A percentile compares a stretch with the other conserved stretches of the same genome.
Evolutionary conservation across 2,113 vertebrate genomes (phyloP).

Genomic region (Camarhynchus parvulus): DNA sequence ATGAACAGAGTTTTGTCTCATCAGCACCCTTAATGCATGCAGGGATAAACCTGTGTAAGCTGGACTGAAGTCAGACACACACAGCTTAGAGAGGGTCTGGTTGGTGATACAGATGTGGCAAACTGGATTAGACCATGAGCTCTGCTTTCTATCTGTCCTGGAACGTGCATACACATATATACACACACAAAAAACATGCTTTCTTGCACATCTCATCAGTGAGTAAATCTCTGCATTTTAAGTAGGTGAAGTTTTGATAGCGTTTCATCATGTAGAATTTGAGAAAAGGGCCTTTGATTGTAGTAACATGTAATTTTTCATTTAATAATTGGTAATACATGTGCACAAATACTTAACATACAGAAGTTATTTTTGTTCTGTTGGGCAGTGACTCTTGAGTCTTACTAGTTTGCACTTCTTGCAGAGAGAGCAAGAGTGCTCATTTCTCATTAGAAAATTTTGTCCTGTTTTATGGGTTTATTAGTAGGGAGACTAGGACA

Average conservation of each 20-base stretch:
- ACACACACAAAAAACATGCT: too few species aligned
- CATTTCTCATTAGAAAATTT: neutral
- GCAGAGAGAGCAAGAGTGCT: neutral
- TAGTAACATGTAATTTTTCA: neutral
- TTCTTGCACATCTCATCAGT: neutral
- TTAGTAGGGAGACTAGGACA: neutral
- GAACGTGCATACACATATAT: fast-evolving
- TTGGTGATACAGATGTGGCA: neutral
- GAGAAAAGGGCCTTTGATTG: neutral
- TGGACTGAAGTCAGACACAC: neutral
- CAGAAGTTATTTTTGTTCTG: neutral
- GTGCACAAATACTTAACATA: neutral
- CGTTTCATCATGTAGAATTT: neutral
- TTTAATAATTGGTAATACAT: neutral
- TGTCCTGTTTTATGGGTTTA: neutral
- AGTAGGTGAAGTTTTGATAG: neutral
- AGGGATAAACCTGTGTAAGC: neutral
- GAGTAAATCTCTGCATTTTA: neutral
- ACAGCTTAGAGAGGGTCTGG: neutral
- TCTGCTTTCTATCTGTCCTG: neutral
- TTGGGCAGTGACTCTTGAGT: neutral
- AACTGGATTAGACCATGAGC: neutral
- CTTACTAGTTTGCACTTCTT: neutral
- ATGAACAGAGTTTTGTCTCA: neutral
- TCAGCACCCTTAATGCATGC: neutral